phyloP scores from a whole-genome alignment of 2,888 invertebrate genomes.

The Trichacis sp. region DNA sequence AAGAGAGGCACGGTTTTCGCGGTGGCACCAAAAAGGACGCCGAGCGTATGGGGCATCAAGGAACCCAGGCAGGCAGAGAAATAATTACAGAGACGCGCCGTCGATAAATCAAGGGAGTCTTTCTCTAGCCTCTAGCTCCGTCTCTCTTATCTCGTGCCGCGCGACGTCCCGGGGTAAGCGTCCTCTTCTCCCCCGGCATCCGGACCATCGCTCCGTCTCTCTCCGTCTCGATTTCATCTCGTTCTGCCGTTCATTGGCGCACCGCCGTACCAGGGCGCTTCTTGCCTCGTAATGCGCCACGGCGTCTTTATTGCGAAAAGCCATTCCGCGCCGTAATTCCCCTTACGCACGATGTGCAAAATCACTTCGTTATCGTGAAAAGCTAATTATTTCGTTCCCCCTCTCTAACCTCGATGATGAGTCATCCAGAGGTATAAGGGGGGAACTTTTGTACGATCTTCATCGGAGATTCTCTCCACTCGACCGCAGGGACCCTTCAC shows the following conservation, averaged over 20 bases:
- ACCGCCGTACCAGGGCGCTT: slow-evolving; percentile 38
- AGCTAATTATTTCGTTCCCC: slow-evolving; percentile 26
- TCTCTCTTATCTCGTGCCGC: slow-evolving; percentile 41
- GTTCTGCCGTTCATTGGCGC: slow-evolving; percentile 19
- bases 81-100: slow-evolving; percentile 67
- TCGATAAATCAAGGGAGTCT: slow-evolving; percentile 66
- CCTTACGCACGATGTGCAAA: slow-evolving; percentile 22
- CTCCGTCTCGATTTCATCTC: slow-evolving; percentile 15
- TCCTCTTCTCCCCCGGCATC: not conserved
- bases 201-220: slow-evolving; percentile 14
- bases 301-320: slow-evolving; percentile 58
- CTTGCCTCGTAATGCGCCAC: slow-evolving; percentile 51
- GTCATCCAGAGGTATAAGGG: no score
- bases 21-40: slow-evolving; percentile 32
- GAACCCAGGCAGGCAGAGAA: slow-evolving; percentile 57
- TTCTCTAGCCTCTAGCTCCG: slow-evolving; percentile 45
- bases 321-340: slow-evolving; percentile 57
- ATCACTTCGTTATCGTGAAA: slow-evolving; percentile 29
- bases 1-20: slow-evolving; percentile 16
- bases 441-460: slow-evolving; percentile 7
- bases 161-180: slow-evolving; percentile 22
- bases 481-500: slow-evolving; percentile 29
- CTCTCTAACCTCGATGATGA: slow-evolving; percentile 11
- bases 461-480: slow-evolving; percentile 3
- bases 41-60: slow-evolving; percentile 30